Evolutionary conservation across 2,113 vertebrate species (phyloP), one percentile per base, ranked within the genome.

Genomic region (Archocentrus centrarchus): DNA sequence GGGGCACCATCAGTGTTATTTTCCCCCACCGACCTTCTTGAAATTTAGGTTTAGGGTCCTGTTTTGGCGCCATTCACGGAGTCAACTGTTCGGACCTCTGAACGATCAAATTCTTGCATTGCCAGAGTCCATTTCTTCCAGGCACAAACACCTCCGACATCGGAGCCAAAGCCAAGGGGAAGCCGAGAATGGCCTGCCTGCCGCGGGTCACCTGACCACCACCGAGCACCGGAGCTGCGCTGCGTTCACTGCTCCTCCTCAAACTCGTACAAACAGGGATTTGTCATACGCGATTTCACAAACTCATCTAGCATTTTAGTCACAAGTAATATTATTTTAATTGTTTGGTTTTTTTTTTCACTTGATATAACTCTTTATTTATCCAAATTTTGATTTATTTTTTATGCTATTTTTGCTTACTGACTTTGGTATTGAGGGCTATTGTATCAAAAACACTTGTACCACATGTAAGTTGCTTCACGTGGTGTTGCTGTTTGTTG

Each of bases 51-150:
- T 97, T 98, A 94, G 98, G 98, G 96, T 98, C 98, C 96, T 98
- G 97, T 97, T 99, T 99, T 96, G 98, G 97, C 97, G 98, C 98
- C 97, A 98, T 98, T 98, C 97, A 98, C 97, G 96, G 95, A 95
- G 94, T 96, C 96, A 95, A 86, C 95, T 92, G 94, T 78, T 93
- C 93, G 95, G 93, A 94, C 92, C 94, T 90, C 94, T 93, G 95
- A 94, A 90, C 87, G 95, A 94, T 95, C 93, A 96, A 94, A 94
- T 93, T 90, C 95, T 92, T 83, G 94, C 96, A 96, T 96, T 91
- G 93, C 96, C 96, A 94, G 94, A 91, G 94, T 93, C 93, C 94
- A 95, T 93, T 93, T 94, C 91, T 89, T 93, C 94, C 95, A 91
- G 88, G 81, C 78, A 88, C 88, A 92, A 92, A 91, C 88, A 87